Conservation (phyloP, 2,113 vertebrate genomes). For the Xyrauchen texanus region DNA sequence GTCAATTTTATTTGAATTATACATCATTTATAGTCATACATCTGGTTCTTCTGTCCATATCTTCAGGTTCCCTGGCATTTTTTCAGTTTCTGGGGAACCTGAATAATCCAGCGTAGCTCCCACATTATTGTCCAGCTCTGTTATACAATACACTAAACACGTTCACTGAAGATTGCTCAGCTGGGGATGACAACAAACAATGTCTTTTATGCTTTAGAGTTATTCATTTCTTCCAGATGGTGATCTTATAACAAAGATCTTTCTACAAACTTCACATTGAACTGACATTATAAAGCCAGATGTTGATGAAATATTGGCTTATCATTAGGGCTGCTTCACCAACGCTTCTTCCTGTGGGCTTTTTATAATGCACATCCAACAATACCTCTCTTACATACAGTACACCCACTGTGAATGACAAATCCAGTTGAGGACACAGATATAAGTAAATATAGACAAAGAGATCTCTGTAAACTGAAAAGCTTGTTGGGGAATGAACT, state of each 20-base stretch:
- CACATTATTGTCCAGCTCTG: not conserved
- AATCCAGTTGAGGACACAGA: not conserved
- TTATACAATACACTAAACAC: not conserved
- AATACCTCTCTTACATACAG: conserved; percentile 7
- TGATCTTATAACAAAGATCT: conserved; percentile 1
- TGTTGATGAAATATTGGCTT: conserved; percentile 8
- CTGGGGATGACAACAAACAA: not conserved
- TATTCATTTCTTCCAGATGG: conserved; percentile 25
- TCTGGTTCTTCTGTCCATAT: not conserved
- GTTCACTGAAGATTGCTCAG: not conserved
- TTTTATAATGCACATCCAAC: not conserved
- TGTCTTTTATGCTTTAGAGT: not conserved
- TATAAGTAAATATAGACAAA: not conserved
- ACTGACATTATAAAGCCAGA: conserved; percentile 12
- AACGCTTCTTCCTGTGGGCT: conserved; percentile 12
- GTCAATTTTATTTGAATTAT: not conserved
- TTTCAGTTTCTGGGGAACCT: not conserved
- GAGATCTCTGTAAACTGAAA: not conserved
- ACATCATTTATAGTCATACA: not conserved
- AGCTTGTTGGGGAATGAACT: too few relatives aligned
- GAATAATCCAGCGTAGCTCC: not conserved
- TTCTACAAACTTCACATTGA: not conserved
- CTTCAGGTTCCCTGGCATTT: not conserved
- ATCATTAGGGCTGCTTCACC: not conserved
- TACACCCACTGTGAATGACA: not conserved